Base-by-base conservation (phyloP, 2,113 vertebrate genomes). In the Damaliscus lunatus region DNA sequence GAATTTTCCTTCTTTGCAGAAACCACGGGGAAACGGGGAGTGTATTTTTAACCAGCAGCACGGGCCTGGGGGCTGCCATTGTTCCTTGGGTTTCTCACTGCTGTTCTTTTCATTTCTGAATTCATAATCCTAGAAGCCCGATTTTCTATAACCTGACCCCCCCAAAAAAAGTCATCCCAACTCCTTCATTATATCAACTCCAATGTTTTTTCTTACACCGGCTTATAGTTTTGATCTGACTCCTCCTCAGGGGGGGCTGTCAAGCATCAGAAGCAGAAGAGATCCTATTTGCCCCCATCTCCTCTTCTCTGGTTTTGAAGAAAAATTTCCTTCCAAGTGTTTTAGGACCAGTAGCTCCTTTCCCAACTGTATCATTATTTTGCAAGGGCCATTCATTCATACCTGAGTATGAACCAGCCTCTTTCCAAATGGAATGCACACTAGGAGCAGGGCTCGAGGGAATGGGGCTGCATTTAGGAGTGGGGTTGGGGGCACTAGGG, bases 1-100 rank as follows among this genome's bases (percentile, higher is more conserved):
- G 96, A 90, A 90, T 57, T 80, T 46, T 64, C 74, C 62, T 36
- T 71, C 90, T 93, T 90, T 96, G 93, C 90, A 90, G 86, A 55
- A 82, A 43, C 78, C 59, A 46, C 17, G 14, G 74, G 60, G 46
- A 62, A 67, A n/a, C 3, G 57, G 55, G 25, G 55, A 74, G 59
- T 0, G 10, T 50, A 17, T 36, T 67, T 94, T 71, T 90, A 48
- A 67, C 15, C 29, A 81, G 50, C 21, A 85, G 60, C 85, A 46
- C 13, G 0, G 74, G 25, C 40, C 67, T 88, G 23, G 15, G 36
- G 17, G 11, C 64, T 78, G 48, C 36, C 36, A 0, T 84, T 78
- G 43, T 71, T 50, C 36, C 53, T 86, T 11, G 59, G 67, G 25
- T 12, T 36, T 92, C 74, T 83, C 60, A 64, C 19, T 46, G 5